Conservation (phyloP, 2,888 invertebrate genomes). For the Cecidostiba fungosa region DNA sequence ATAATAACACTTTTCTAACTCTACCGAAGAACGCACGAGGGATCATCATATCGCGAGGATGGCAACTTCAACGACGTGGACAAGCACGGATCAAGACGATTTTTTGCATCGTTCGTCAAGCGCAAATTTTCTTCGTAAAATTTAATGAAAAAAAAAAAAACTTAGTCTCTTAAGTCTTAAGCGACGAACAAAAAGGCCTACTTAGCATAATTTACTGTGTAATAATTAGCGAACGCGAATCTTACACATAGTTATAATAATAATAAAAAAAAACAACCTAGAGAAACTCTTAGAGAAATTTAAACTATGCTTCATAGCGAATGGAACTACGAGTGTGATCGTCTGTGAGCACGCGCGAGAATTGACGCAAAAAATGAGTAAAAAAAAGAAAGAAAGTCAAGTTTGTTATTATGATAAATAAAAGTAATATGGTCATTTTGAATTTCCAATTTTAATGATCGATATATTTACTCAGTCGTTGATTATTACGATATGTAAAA, state of each 20-base stretch:
- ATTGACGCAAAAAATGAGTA: slow-evolving; percentile 40
- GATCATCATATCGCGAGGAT: slow-evolving; percentile 35
- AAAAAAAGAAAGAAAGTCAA: slow-evolving; percentile 31
- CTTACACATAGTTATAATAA: slow-evolving; percentile 59
- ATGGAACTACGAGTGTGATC: slow-evolving; percentile 50
- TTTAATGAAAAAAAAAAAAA: slow-evolving; percentile 41
- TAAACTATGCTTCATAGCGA: slow-evolving; percentile 58
- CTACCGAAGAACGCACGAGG: slow-evolving; percentile 18
- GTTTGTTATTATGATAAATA: slow-evolving; percentile 19
- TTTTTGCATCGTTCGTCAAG: slow-evolving; percentile 46
- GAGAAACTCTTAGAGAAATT: slow-evolving; percentile 65
- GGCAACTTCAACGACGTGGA: slow-evolving; percentile 30
- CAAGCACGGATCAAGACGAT: not conserved
- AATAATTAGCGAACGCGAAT: slow-evolving; percentile 65
- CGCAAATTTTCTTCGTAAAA: slow-evolving; percentile 47
- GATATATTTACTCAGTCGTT: slow-evolving; percentile 47
- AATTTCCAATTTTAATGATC: slow-evolving; percentile 32
- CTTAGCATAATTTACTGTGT: slow-evolving; percentile 65
- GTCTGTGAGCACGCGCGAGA: slow-evolving; percentile 41
- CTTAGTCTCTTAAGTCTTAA: slow-evolving; percentile 70
- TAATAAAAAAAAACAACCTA: slow-evolving; percentile 59
- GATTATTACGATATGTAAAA: slow-evolving; percentile 9
- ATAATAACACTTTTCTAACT: slow-evolving; percentile 56
- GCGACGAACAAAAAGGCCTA: slow-evolving; percentile 71
- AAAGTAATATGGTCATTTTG: slow-evolving; percentile 29